These are phyloP conservation scores for Eulimnadia texana DNA, from an alignment of 1,140 invertebrate species.

Conservation along the genomic window DNA sequence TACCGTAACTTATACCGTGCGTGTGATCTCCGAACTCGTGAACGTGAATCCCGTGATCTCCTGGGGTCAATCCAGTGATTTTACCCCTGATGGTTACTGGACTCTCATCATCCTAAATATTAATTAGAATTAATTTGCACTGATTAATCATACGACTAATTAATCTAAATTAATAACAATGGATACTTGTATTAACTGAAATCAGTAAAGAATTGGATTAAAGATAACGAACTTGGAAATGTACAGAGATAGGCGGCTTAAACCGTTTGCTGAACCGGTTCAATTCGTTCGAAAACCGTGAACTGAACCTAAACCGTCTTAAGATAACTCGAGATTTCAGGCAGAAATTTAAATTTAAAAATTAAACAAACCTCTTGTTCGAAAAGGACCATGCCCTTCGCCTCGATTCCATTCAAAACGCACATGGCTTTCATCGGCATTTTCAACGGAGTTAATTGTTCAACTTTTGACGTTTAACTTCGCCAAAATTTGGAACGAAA, in stretches of 20 bases:
- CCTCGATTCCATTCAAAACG: conserved; percentile 60
- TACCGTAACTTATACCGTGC: conserved; percentile 44
- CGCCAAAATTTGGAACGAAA: too few relatives aligned
- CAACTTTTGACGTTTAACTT: too few relatives aligned
- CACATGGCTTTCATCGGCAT: conserved; percentile 44
- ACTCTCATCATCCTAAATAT: conserved; percentile 31
- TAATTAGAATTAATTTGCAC: not conserved
- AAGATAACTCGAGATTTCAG: too few relatives aligned
- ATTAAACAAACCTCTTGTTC: conserved; percentile 46
- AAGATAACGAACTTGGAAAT: too few relatives aligned
- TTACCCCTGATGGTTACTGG: conserved; percentile 53
- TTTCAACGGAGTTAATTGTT: not conserved
- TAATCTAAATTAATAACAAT: not conserved
- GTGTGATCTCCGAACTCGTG: conserved; percentile 95
- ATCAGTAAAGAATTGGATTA: too few relatives aligned
- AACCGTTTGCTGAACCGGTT: too few relatives aligned
- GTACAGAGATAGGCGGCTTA: too few relatives aligned
- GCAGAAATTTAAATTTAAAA: not conserved
- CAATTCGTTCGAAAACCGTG: too few relatives aligned
- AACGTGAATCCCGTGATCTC: conserved; percentile 85
- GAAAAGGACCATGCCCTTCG: conserved; percentile 63
- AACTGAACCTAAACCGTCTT: too few relatives aligned
- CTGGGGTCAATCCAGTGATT: conserved; percentile 48
- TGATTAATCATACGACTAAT: too few relatives aligned
- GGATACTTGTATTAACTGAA: too few relatives aligned